Evolutionary conservation across 2,888 invertebrate genomes (phyloP), one percentile per base, ranked within the genome.

Genomic region (Catocala fraxini): DNA sequence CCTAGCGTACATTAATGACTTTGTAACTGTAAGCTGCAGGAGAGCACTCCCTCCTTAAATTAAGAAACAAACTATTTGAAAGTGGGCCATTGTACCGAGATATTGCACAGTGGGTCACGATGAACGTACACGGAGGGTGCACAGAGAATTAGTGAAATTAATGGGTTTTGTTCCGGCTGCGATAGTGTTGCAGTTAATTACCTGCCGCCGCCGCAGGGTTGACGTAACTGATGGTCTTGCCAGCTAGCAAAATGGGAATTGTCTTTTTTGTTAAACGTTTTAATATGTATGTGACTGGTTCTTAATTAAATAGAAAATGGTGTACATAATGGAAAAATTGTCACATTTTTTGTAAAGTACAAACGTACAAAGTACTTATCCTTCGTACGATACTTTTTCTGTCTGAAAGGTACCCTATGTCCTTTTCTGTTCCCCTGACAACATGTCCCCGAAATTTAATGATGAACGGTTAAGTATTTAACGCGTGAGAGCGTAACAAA

Each of bases 131-230:
- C 51, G n/a, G 34, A 3, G 25, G 25, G 25, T 34, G 34, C 33
- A 33, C 46, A 57, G 59, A 57, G 72, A 74, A 76, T 79, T 75
- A 72, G 70, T 70, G 60, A 71, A 79, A 80, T 77, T 75, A 80
- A 81, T 81, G 71, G 71, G 47, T 66, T 70, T 71, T 73, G 73
- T 75, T 69, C 65, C 56, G 59, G 52, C 49, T 33, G 34, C 53
- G 34, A 49, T 47, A 60, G 68, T 75, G 73, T 57, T 68, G 55
- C 62, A 68, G 69, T 66, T 81, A 76, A 77, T 81, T 80, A 73
- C 67, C 65, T 43, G 63, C 55, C 49, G 41, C 59, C 47, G 25
- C 47, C 47, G 47, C 51, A 35, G 9, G 35, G 51, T 34, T 39
- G 51, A 59, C 56, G 10, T 63, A 59, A 69, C 53, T 46, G 43